Percentiles rank a stretch among this genome's conserved stretches.
Evolutionary conservation across 2,797 vertebrate genomes (phyloP).

Genomic region (Arrhamphus sclerolepis): DNA sequence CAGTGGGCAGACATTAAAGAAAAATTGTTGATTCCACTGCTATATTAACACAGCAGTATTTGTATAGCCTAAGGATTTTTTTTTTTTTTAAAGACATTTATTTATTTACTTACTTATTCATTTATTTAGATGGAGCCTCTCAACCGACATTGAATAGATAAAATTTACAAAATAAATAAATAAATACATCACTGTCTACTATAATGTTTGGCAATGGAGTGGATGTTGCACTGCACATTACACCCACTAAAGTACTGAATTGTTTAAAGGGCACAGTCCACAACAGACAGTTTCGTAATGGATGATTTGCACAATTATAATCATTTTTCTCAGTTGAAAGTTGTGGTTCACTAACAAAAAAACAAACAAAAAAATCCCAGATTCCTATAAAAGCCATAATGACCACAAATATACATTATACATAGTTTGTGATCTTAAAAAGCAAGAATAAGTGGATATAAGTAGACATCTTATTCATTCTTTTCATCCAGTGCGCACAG

Average conservation of each 20-base stretch:
- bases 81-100: not conserved
- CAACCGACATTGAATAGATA: constrained; percentile 13
- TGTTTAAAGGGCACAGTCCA: constrained; percentile 65
- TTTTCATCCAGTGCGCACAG: constrained; percentile 40
- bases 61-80: constrained; percentile 28
- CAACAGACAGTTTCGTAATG: constrained; percentile 29
- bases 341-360: not conserved
- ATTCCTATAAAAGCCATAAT: constrained; percentile 5
- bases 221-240: constrained; percentile 50
- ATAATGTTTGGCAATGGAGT: constrained; percentile 31
- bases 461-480: constrained; percentile 9
- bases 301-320: not conserved
- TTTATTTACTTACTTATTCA: not conserved
- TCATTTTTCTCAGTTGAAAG: constrained; percentile 4
- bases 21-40: constrained; percentile 35
- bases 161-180: constrained; percentile 9
- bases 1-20: constrained; percentile 24
- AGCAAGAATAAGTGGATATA: not conserved
- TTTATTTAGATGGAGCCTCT: constrained; percentile 12
- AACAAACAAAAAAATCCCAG: constrained; percentile 10
- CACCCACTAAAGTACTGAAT: constrained; percentile 43
- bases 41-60: constrained; percentile 34
- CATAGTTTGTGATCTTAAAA: not conserved
- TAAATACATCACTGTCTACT: constrained; percentile 37
- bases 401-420: constrained; percentile 4